Evolutionary conservation across 2,113 vertebrate genomes (phyloP).

Genomic region (Meriones unguiculatus): DNA sequence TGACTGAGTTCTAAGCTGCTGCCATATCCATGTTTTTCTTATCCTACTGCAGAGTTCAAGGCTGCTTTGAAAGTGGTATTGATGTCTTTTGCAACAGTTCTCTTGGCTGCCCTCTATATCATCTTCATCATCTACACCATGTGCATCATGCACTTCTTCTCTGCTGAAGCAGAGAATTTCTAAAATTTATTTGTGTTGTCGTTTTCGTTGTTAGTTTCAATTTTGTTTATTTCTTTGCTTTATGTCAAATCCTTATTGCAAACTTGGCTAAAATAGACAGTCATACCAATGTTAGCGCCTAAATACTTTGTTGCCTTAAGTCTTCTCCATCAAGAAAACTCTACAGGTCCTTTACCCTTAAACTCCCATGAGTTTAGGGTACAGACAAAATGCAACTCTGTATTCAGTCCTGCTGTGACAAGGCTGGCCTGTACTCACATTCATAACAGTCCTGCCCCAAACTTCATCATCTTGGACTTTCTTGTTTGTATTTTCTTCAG

Average conservation of each 20-base stretch:
- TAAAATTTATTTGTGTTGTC: neutral
- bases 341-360: neutral
- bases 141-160: rapidly evolving
- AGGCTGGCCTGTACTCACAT: neutral
- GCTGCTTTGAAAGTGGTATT: neutral
- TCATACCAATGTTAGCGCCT: neutral
- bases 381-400: neutral
- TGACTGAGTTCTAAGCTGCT: neutral
- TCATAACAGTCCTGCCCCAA: neutral
- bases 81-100: too few species aligned
- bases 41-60: neutral
- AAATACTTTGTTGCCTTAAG: neutral
- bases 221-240: neutral
- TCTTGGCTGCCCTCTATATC: neutral
- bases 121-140: neutral
- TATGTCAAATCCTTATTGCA: neutral
- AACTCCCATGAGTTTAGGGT: neutral
- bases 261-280: neutral
- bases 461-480: neutral
- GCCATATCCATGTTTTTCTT: too few species aligned
- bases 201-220: neutral
- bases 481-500: neutral
- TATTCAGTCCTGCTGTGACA: neutral
- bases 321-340: neutral
- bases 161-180: neutral